Base-by-base conservation (phyloP, 2,888 invertebrate genomes). In the Fragum whitleyi region DNA sequence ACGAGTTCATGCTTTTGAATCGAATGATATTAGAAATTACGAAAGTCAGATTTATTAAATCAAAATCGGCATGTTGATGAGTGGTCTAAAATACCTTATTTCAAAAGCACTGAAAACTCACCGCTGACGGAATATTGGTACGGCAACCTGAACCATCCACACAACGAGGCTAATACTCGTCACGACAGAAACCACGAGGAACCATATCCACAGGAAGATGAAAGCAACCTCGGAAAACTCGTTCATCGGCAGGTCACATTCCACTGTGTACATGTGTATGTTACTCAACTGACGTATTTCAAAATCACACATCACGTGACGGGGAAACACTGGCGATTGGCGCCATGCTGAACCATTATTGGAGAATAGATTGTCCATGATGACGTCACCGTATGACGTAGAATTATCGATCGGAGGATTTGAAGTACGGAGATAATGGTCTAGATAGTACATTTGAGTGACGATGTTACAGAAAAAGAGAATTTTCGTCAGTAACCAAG, bases 161-260 rank as follows among this genome's bases (percentile, higher is more conserved):
- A 79, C 61, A 1, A 67, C 42, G n/a, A 79, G 39, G 53, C 86
- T 86, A 23, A 75, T 29, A 19, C 72, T 69, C 16, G 81, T 83
- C 19, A 83, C 77, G 14, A 80, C 26, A 39, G 81, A 36, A 53
- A 86, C 81, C 14, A 81, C 47, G 14, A 83, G 36, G 6, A 86
- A 68, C 86, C 86, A 86, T 29, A 81, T 72, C 86, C 86, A 86
- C 6, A 86, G 23, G 42, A 86, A 77, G 70, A 77, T 73, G 55
- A 73, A 83, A 11, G 67, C 72, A 39, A 32, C 55, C 70, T 86
- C 83, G 42, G 74, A 77, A 53, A 78, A 81, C 32, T 55, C 57
- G 53, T 83, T 83, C 26, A 62, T 59, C 0, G 81, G 69, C 7
- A 86, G 68, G 11, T 75, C 39, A 72, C 86, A 86, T 53, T 79